Conservation (phyloP, 1,140 invertebrate species). For the Augochlora pura region DNA sequence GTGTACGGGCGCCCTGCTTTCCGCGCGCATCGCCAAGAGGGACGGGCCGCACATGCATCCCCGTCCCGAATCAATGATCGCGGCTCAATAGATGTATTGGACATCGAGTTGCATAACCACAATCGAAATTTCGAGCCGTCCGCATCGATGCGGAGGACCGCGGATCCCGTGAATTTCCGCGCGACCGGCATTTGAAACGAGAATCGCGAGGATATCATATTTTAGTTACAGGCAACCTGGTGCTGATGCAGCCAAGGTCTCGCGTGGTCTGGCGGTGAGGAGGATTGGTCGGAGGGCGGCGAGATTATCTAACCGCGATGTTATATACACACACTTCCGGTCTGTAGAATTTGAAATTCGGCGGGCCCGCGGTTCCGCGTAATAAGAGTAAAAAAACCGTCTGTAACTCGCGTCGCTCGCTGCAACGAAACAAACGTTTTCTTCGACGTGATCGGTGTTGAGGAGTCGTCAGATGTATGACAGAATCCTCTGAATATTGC, state of each 20-base stretch:
- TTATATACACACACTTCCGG: not conserved
- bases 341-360: not conserved
- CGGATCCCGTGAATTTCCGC: constrained; percentile 61
- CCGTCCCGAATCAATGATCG: constrained; percentile 51
- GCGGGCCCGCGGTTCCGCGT: not conserved
- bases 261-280: not conserved
- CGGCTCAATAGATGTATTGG: constrained; percentile 38
- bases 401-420: too few species aligned
- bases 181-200: constrained; percentile 53
- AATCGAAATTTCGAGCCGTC: constrained; percentile 61
- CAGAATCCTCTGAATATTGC: too few species aligned
- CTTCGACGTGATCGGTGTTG: too few species aligned
- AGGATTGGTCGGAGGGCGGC: too few species aligned
- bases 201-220: constrained; percentile 48
- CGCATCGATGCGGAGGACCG: constrained; percentile 60
- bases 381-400: not conserved
- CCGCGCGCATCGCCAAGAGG: not conserved
- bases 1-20: constrained; percentile 11
- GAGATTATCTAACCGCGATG: too few species aligned
- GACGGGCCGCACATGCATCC: constrained; percentile 22
- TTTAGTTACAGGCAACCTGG: constrained; percentile 5
- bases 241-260: constrained; percentile 20
- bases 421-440: too few species aligned
- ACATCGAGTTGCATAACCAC: constrained; percentile 59
- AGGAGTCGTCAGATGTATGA: too few species aligned